phyloP scores from a whole-genome alignment of 2,113 vertebrate species.

The Stigmatopora nigra region DNA sequence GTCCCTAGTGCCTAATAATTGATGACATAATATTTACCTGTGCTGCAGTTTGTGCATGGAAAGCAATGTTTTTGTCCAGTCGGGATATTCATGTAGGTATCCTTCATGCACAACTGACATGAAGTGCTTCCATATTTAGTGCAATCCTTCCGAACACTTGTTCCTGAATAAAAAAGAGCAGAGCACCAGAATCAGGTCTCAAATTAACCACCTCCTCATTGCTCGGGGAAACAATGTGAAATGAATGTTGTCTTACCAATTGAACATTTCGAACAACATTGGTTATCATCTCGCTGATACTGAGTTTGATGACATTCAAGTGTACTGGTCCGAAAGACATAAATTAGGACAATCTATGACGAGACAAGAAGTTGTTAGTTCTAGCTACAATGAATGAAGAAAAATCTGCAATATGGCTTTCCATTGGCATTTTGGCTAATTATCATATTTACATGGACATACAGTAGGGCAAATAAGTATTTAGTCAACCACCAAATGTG shows the following conservation, averaged over 20 bases:
- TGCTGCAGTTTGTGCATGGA: not conserved
- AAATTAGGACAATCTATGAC: not conserved
- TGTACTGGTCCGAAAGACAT: not conserved
- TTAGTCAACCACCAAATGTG: no score
- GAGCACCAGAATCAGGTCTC: not conserved
- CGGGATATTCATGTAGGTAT: not conserved
- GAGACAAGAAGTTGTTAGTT: not conserved
- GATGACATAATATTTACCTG: slow-evolving; percentile 1
- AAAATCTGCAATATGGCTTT: not conserved
- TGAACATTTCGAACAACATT: slow-evolving; percentile 7
- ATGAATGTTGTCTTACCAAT: not conserved
- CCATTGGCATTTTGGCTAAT: not conserved
- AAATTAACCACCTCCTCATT: no score
- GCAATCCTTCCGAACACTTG: not conserved
- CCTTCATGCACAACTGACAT: not conserved
- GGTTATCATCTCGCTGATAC: not conserved
- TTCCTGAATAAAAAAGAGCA: not conserved
- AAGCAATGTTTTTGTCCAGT: not conserved
- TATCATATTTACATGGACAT: no score
- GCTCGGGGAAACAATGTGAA: not conserved
- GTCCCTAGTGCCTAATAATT: no score
- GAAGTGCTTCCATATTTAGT: not conserved
- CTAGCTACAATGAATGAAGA: not conserved
- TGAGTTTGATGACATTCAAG: not conserved
- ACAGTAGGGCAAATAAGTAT: no score